Evolutionary conservation across 2,113 vertebrate genomes (phyloP), one percentile per base, ranked within the genome.

Genomic region (Archocentrus centrarchus): DNA sequence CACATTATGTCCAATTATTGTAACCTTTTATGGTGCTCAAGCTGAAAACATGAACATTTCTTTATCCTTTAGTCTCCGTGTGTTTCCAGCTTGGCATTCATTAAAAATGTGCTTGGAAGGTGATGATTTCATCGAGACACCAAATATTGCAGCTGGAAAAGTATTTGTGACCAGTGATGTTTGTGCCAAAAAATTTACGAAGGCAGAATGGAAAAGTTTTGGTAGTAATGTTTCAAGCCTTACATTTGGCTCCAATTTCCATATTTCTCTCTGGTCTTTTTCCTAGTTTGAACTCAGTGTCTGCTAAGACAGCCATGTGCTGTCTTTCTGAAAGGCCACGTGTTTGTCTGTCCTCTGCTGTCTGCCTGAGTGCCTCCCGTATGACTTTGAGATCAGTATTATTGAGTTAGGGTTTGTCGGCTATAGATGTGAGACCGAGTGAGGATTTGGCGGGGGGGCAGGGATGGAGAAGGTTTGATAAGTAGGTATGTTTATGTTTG

Each of bases 1-100:
- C 17, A 62, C 55, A 50, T 88, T 68, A 77, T 77, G 32, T 82
- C 55, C 81, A 87, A 17, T 86, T 80, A 84, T 77, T 76, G 58
- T 62, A 75, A 86, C 70, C 63, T 84, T 58, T 79, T 32, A 50
- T 4, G 7, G 59, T 22, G 22, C 27, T 70, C 27, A n/a, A 63
- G 11, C 63, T 2, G 7, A 35, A 66, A 78, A 75, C 66, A 57
- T 2, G 27, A 27, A 57, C 18, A 6, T n/a, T 22, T 61, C 27
- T 61, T 35, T 53, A 53, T 75, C 82, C 30, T 39, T 77, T 20
- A 61, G 4, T 44, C 13, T 13, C 18, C 9, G 10, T 47, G 14
- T 61, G 32, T 53, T 53, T 79, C 50, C 6, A 70, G 35, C 44
- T 44, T 64, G 17, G 20, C 17, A 59, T 11, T 59, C 15, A 14